Evolutionary conservation across 2,797 vertebrate genomes (phyloP), one percentile per base, ranked within the genome.

Genomic region (Rhinichthys osculus): DNA sequence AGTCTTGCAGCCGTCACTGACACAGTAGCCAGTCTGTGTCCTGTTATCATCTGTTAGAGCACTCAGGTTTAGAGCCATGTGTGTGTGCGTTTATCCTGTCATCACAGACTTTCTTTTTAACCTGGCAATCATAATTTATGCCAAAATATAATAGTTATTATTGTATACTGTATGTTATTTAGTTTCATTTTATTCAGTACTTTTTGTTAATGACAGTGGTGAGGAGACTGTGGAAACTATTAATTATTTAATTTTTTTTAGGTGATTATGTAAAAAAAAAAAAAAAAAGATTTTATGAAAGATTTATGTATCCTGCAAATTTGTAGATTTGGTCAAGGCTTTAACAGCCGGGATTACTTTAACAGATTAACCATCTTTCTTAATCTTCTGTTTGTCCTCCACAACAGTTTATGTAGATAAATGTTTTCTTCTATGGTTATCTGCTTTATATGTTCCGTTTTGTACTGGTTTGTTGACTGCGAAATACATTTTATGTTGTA

Each of bases 1-100:
- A 87, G 93, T 83, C 90, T 78, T 76, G 90, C 86, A 86, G 66
- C 78, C 70, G 84, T 76, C 70, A 93, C 94, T 95, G 93, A 95
- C 93, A 92, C 77, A 81, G 90, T 80, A 90, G 90, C 88, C 87
- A 87, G 54, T 92, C 90, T 89, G 91, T 33, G 73, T 85, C 27
- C 64, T 78, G 62, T 87, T 88, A 85, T 91, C 91, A 88, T 90
- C 42, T 44, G 81, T 87, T 85, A 82, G 87, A 90, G 0, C 19
- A 11, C 80, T 90, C 89, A 88, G 70, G 71, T 84, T 77, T 87
- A 78, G 69, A 71, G 44, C 7, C 84, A 74, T 79, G 30, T 86
- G 80, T 88, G 79, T 82, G 85, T 78, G 85, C 27, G 2, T 71
- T 30, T 42, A 54, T 67, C 23, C 67, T 79, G 38, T 79, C 27